Evolutionary conservation across 2,113 vertebrate species (phyloP).

Genomic region (Clarias magur): DNA sequence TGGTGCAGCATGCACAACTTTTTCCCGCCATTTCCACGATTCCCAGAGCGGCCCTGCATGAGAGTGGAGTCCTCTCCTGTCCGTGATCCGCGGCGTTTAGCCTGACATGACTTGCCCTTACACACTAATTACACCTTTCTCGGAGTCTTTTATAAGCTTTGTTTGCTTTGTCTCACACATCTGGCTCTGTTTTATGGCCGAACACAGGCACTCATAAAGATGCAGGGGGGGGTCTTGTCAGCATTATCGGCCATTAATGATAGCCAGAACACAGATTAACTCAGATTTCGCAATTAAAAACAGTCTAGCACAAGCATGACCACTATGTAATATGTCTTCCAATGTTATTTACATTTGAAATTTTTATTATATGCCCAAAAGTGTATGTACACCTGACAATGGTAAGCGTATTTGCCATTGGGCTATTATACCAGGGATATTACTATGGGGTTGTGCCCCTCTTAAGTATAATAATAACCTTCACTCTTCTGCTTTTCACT

Average conservation of each 20-base stretch:
- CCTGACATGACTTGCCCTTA: conserved; percentile 50
- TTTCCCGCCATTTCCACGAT: conserved; percentile 11
- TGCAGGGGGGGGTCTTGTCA: conserved; percentile 39
- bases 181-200: conserved; percentile 48
- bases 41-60: conserved; percentile 45
- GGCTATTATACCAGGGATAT: neutral
- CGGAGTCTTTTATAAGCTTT: conserved; percentile 44
- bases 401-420: neutral
- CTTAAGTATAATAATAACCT: neutral
- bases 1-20: conserved; percentile 19
- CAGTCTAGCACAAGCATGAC: neutral
- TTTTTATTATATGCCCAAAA: neutral
- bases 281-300: conserved; percentile 14
- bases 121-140: conserved; percentile 50
- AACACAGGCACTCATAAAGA: conserved; percentile 47
- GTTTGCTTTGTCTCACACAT: conserved; percentile 51
- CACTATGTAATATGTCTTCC: neutral
- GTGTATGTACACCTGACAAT: neutral
- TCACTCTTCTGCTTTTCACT: neutral
- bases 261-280: conserved; percentile 41
- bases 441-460: neutral
- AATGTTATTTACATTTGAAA: neutral
- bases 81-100: conserved; percentile 32
- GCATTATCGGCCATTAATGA: conserved; percentile 47
- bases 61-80: conserved; percentile 51